phyloP scores from a whole-genome alignment of 2,888 invertebrate species.

The Drosophila kambysellisi region DNA sequence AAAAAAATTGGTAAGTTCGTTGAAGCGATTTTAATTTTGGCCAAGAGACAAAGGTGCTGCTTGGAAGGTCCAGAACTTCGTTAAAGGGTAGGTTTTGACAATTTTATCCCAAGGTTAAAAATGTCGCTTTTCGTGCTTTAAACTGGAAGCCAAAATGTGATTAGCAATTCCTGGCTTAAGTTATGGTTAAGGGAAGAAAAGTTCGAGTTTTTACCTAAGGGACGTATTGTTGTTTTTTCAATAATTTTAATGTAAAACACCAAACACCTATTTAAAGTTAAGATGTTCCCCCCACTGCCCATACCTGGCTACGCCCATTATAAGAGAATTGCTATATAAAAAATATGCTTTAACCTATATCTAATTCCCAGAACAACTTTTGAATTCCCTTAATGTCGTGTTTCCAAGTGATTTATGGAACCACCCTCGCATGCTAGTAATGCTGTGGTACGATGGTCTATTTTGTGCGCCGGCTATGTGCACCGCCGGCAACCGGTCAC shows the following conservation, averaged over 20 bases:
- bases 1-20: neutral
- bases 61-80: no score
- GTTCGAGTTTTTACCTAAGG: neutral
- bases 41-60: neutral
- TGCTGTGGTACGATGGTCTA: constrained; percentile 47
- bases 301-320: neutral
- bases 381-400: constrained; percentile 1
- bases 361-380: neutral
- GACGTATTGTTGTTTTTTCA: no score
- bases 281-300: neutral
- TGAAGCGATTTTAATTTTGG: neutral
- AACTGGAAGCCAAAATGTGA: neutral
- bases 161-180: neutral
- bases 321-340: neutral
- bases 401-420: constrained; percentile 3
- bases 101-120: neutral
- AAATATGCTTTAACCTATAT: neutral
- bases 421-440: constrained; percentile 40
- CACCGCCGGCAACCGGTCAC: constrained; percentile 76
- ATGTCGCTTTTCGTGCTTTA: neutral
- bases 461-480: constrained; percentile 54
- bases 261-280: neutral
- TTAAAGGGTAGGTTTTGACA: neutral
- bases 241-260: no score
- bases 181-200: neutral